Conservation (phyloP, 2,797 vertebrate genomes). For the Argya squamiceps region DNA sequence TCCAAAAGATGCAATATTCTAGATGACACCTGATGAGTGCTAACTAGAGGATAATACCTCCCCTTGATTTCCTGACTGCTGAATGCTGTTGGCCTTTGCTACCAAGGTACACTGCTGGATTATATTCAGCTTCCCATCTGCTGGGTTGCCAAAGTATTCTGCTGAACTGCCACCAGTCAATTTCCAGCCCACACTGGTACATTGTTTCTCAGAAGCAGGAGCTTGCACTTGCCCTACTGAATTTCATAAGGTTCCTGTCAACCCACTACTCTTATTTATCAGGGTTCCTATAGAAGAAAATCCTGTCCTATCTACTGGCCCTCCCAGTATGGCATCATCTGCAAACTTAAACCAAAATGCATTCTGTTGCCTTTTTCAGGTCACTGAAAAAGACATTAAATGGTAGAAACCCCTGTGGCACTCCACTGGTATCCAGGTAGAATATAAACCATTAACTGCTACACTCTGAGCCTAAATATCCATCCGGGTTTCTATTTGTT, state of each 20-base stretch:
- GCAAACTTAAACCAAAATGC: background rate
- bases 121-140: background rate
- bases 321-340: background rate
- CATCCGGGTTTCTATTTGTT: background rate
- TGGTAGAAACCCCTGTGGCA: background rate
- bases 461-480: background rate
- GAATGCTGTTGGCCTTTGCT: background rate
- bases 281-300: background rate
- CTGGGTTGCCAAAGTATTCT: background rate
- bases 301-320: background rate
- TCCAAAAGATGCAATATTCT: background rate
- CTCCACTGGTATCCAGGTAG: background rate
- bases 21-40: background rate
- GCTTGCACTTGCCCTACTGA: background rate
- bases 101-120: background rate
- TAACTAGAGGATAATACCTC: background rate
- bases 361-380: background rate
- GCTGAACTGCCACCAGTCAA: background rate
- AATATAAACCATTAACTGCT: background rate
- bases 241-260: background rate
- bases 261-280: background rate
- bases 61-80: accelerated
- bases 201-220: background rate
- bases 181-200: background rate
- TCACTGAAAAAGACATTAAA: background rate